Evolutionary conservation across 2,888 invertebrate genomes (phyloP).

Genomic region (Epinotia demarniana): DNA sequence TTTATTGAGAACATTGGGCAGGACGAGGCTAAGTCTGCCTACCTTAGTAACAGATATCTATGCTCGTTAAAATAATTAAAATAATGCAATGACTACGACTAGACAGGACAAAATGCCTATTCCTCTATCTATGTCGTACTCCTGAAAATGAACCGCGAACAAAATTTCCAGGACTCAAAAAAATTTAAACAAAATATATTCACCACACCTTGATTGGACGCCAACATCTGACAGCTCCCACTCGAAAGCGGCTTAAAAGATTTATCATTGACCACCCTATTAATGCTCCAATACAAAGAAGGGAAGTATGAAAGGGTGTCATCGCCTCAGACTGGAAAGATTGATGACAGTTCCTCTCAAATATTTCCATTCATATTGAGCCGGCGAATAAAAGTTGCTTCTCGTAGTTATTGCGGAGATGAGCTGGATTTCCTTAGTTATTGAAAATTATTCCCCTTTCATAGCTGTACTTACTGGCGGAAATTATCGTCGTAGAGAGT

Average conservation of each 20-base stretch:
- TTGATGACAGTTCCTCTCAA: constrained; percentile 68
- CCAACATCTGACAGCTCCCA: constrained; percentile 19
- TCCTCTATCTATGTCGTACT: too few relatives aligned
- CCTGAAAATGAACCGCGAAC: neutral
- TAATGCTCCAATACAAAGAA: constrained; percentile 58
- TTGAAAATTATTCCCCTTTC: constrained; percentile 44
- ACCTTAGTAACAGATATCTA: too few relatives aligned
- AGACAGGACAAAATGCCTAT: too few relatives aligned
- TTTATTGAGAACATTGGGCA: too few relatives aligned
- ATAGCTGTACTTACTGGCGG: constrained; percentile 7
- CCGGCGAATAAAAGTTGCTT: constrained; percentile 57
- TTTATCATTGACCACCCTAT: constrained; percentile 60
- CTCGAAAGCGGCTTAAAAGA: constrained; percentile 51
- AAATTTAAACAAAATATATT: constrained; percentile 37
- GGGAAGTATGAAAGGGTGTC: constrained; percentile 67
- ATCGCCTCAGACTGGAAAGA: constrained; percentile 65
- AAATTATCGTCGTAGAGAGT: neutral
- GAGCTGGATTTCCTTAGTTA: constrained; percentile 39
- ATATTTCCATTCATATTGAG: constrained; percentile 64
- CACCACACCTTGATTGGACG: constrained; percentile 28
- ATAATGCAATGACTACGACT: too few relatives aligned
- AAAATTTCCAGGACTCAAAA: neutral
- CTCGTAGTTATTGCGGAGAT: constrained; percentile 49
- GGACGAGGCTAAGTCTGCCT: too few relatives aligned
- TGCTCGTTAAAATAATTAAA: too few relatives aligned